Evolutionary conservation across 1,140 invertebrate genomes (phyloP).

Genomic region (Drosophila pseudoananassae): DNA sequence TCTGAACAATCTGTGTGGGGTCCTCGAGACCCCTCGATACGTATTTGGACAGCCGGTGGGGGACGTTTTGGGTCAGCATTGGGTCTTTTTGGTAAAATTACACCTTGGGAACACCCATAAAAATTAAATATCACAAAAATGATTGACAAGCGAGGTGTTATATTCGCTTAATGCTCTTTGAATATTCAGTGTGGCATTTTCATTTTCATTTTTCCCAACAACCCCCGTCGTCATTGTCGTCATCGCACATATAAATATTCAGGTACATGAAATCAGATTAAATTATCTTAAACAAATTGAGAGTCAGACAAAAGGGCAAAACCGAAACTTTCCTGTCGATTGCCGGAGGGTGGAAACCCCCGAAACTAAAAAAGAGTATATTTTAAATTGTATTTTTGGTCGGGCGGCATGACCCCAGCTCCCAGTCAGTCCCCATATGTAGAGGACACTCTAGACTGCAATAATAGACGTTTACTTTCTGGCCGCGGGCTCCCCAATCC

Average conservation of each 20-base stretch:
- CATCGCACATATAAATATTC: constrained; percentile 68
- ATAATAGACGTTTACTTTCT: constrained; percentile 62
- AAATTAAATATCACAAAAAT: constrained; percentile 23
- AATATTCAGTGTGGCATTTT: constrained; percentile 9
- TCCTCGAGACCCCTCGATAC: constrained; percentile 1
- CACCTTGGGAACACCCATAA: constrained; percentile 24
- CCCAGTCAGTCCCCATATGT: constrained; percentile 43
- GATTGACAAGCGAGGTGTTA: constrained; percentile 46
- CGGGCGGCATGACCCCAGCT: background rate
- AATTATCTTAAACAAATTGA: constrained; percentile 79
- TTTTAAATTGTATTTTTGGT: constrained; percentile 40
- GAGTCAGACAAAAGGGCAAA: constrained; percentile 51
- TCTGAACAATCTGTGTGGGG: constrained; percentile 26
- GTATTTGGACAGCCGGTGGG: background rate
- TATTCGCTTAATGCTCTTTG: constrained; percentile 10
- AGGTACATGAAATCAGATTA: constrained; percentile 80
- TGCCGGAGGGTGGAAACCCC: constrained; percentile 20
- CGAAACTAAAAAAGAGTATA: constrained; percentile 33
- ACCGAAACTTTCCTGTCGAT: constrained; percentile 21
- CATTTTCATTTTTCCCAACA: constrained; percentile 4
- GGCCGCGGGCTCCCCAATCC: constrained; percentile 50
- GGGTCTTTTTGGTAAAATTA: constrained; percentile 9
- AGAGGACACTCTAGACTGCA: constrained; percentile 45
- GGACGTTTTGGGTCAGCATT: constrained; percentile 20
- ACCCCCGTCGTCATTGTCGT: constrained; percentile 19